Evolutionary conservation across 2,888 invertebrate species (phyloP), one percentile per base, ranked within the genome.

Genomic region (Aleiodes testaceus): DNA sequence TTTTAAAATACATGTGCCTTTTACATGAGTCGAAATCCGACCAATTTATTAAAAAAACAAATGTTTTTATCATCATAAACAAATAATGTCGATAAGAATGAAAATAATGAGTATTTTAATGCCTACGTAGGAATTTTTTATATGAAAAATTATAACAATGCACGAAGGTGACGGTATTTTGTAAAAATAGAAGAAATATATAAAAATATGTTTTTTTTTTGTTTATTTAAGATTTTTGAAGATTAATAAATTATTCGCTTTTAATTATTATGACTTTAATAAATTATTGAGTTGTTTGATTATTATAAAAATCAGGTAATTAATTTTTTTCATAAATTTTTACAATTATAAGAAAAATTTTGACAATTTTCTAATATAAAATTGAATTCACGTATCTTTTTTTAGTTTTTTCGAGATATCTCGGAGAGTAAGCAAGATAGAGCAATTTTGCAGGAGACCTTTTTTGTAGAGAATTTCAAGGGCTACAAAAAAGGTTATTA

Each of bases 1-100:
- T n/a, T n/a, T n/a, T n/a, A n/a, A n/a, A n/a, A n/a, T n/a, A 66
- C 26, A 47, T 30, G 67, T 67, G 67, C 67, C 55, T 67, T 67
- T 45, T 66, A 53, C 44, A 52, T 42, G 44, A 30, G 52, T 63
- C 36, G 59, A 18, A 59, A 36, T 59, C 59, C 36, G 16, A 12
- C 14, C 11, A 55, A 30, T 55, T 14, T 30, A 30, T 30, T n/a
- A 9, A 36, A 36, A 9, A 6, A 36, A 9, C 3, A 36, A 36
- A 3, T 36, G 36, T 36, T 36, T 36, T 36, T 36, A 36, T 36
- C 11, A 36, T 11, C 11, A 36, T 11, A 36, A 36, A 7, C 7
- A 6, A 36, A 30, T 55, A 30, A 14, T 53, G 22, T 20, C 9
- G 50, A 50, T 20, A 18, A 12, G 3, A 53, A 16, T n/a, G 3